These are phyloP conservation scores for Calidris pugnax DNA, from an alignment of 2,113 vertebrate species.

Conservation along the genomic window DNA sequence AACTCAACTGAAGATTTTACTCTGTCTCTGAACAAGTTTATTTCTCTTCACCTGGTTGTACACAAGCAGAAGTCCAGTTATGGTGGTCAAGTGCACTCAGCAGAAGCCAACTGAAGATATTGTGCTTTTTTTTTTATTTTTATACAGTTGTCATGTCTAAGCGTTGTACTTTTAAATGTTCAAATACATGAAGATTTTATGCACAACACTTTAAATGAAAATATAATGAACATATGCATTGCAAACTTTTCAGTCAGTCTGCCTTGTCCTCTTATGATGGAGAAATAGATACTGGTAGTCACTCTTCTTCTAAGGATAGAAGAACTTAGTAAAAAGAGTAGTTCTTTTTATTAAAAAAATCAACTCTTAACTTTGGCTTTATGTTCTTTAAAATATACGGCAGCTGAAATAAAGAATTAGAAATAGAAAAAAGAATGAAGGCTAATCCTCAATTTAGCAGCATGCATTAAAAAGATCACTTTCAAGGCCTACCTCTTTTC, in stretches of 20 bases:
- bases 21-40: not conserved
- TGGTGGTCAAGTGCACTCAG: not conserved
- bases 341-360: not conserved
- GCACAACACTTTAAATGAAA: not conserved
- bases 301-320: not conserved
- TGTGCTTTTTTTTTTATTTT: not conserved
- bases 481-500: constrained; percentile 7
- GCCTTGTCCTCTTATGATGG: not conserved
- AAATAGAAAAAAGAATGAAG: not conserved
- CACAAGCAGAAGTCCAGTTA: not conserved
- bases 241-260: not conserved
- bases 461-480: not conserved
- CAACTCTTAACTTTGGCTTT: not conserved
- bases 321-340: not conserved
- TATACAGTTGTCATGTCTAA: not conserved
- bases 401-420: not conserved
- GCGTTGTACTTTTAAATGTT: not conserved
- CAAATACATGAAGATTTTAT: not conserved
- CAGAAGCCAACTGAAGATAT: not conserved
- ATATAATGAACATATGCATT: not conserved
- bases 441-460: constrained; percentile 36
- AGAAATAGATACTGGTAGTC: not conserved
- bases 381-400: not conserved
- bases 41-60: not conserved
- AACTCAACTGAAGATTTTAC: not conserved